Percentiles rank a stretch among this genome's conserved stretches.
phyloP scores from a whole-genome alignment of 2,888 invertebrate genomes.

The Nasonovia ribisnigri region DNA sequence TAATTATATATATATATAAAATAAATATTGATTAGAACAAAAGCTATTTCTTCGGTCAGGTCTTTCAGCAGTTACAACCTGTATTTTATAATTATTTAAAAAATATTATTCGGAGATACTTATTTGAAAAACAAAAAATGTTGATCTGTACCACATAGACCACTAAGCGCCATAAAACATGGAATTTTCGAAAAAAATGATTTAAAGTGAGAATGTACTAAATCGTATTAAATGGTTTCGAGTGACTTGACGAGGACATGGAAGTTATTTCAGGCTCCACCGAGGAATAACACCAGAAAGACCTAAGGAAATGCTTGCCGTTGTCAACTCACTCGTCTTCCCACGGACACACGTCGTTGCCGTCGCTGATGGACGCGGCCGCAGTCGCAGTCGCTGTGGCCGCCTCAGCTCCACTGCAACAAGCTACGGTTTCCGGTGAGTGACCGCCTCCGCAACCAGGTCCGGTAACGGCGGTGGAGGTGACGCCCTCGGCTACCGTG shows the following conservation, averaged over 20 bases:
- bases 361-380: slow-evolving; percentile 67
- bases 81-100: not conserved
- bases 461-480: not conserved
- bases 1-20: too few relatives aligned
- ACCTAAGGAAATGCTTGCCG: not conserved
- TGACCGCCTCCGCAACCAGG: not conserved
- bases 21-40: too few relatives aligned
- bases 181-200: not conserved
- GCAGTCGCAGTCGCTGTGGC: slow-evolving; percentile 61
- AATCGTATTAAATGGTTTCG: not conserved
- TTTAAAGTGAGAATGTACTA: not conserved
- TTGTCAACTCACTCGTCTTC: slow-evolving; percentile 88
- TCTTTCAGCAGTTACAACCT: too few relatives aligned
- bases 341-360: slow-evolving; percentile 89
- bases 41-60: too few relatives aligned
- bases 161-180: not conserved
- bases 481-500: not conserved
- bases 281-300: not conserved
- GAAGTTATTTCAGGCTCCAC: not conserved
- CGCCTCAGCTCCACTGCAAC: slow-evolving; percentile 30
- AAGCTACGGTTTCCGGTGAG: not conserved
- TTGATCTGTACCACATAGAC: not conserved
- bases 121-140: not conserved
- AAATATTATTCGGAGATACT: not conserved
- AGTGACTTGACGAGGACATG: not conserved